Conservation (phyloP, 2,113 vertebrate species). For the Ammodytes marinus region DNA sequence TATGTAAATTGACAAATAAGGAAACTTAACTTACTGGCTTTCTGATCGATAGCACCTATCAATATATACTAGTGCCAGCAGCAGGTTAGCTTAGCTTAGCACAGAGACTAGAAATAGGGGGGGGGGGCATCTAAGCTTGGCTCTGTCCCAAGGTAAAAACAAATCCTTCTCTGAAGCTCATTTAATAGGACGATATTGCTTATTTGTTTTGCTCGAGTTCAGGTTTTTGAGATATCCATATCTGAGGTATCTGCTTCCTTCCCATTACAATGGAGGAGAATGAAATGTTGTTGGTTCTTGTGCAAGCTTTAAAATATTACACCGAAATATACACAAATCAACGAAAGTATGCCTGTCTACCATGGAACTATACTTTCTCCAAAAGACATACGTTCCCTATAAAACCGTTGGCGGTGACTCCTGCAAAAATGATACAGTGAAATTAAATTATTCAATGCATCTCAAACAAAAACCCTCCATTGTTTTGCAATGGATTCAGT, state of each 20-base stretch:
- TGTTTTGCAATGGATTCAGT: background rate
- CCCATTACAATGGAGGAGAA: background rate
- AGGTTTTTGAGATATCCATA: background rate
- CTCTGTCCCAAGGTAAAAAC: too few species aligned
- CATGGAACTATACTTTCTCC: background rate
- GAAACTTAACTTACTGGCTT: too few species aligned
- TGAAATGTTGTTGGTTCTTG: background rate
- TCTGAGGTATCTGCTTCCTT: background rate
- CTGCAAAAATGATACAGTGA: background rate
- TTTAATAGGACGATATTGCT: background rate
- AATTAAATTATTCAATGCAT: background rate
- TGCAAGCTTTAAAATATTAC: background rate
- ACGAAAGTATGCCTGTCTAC: background rate
- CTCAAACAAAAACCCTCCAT: background rate
- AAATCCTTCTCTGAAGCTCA: background rate
- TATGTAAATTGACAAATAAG: too few species aligned
- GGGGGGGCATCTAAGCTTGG: too few species aligned
- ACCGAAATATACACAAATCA: background rate
- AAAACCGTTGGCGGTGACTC: background rate
- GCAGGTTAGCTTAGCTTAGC: background rate
- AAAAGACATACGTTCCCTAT: background rate
- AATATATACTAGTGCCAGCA: background rate
- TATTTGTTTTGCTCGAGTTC: background rate
- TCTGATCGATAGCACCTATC: too few species aligned
- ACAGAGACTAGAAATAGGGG: background rate